Evolutionary conservation across 2,888 invertebrate species (phyloP), one percentile per base, ranked within the genome.

Genomic region (Tholera decimalis): DNA sequence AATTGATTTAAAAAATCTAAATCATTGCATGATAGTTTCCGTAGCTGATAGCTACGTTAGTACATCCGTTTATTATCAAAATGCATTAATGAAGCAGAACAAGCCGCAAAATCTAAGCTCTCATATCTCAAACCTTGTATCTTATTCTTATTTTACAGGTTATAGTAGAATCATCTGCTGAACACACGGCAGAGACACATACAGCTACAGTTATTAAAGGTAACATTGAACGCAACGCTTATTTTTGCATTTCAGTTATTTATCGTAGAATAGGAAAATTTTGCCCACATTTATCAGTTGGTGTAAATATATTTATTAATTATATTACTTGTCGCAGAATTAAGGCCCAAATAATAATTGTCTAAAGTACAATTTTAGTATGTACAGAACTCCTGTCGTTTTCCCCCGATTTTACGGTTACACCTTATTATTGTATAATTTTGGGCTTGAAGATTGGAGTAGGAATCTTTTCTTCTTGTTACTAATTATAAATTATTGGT

Each of bases 131-230:
- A 33, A 13, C 49, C 2, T 9, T 18, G 1, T 20, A 24, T 26
- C 2, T 28, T 72, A 13, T 18, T 50, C 5, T 46, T 20, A 47
- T 60, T 76, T 87, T 89, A 79, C 78, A 93, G 96, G 92, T 92
- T 7, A 85, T 89, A 6, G 92, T 91, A 3, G 86, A 91, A 79
- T 86, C 90, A 13, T 77, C 86, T 9, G 86, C 89, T 15, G 90
- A 91, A 69, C 85, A 90, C 58, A 78, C 85, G 39, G 94, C 92
- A 15, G 85, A 91, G 75, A 80, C 88, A 30, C 89, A 87, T 57
- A 86, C 85, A 28, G 85, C 90, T 18, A 82, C 88, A 73, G 88
- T 93, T 4, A 83, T 90, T 30, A 89, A 91, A 91, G 94, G 95
- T 94, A 86, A 63, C 26, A 54, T 13, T 35, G 15, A 13, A 0